phyloP scores from a whole-genome alignment of 1,140 invertebrate genomes.

The Parasteatoda tepidariorum region DNA sequence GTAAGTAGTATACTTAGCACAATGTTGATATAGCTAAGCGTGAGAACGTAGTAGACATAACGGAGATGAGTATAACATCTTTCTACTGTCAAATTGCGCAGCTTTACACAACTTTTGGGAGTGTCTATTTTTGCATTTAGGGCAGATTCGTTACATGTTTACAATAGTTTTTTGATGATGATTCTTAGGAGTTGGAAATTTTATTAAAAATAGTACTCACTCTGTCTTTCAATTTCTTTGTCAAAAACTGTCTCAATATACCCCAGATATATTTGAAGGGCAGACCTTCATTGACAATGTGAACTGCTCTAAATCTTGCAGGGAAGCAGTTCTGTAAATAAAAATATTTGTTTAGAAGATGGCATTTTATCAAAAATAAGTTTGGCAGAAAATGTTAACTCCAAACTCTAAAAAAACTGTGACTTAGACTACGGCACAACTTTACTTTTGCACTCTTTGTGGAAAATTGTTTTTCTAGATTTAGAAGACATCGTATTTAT shows the following conservation, averaged over 20 bases:
- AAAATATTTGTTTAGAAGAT: too few species aligned
- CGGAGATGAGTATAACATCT: not conserved
- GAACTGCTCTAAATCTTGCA: conserved; percentile 84
- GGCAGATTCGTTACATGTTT: not conserved
- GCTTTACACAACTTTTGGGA: not conserved
- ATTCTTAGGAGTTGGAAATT: not conserved
- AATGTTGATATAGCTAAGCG: too few species aligned
- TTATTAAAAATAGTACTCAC: conserved; percentile 70
- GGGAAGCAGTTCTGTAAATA: conserved; percentile 81
- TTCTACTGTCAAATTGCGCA: not conserved
- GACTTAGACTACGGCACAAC: too few species aligned
- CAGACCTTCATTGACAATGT: conserved; percentile 88
- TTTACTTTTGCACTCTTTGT: too few species aligned
- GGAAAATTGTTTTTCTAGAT: too few species aligned
- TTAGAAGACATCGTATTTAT: too few species aligned
- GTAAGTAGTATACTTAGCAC: too few species aligned
- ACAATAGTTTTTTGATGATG: not conserved
- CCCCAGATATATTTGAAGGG: conserved; percentile 86
- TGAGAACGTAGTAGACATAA: not conserved
- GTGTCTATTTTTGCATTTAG: too few species aligned
- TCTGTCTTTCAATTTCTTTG: conserved; percentile 83
- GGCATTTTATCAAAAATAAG: too few species aligned
- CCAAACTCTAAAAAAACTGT: too few species aligned
- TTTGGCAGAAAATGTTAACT: too few species aligned
- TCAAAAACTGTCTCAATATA: conserved; percentile 84